phyloP scores from a whole-genome alignment of 2,888 invertebrate genomes.

The Oligia latruncula region DNA sequence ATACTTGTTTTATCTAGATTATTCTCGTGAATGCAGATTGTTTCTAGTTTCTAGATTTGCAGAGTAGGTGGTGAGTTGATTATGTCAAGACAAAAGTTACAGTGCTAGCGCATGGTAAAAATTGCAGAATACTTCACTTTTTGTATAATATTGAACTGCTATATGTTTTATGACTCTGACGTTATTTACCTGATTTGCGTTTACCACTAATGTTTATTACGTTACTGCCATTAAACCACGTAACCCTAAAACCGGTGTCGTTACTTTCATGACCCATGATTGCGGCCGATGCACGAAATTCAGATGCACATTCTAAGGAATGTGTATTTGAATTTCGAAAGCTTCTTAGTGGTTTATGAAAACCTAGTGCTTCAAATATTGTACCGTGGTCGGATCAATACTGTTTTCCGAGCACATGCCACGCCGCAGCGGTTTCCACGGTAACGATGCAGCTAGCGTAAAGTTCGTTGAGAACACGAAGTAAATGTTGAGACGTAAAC shows the following conservation, averaged over 20 bases:
- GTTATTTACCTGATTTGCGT: not conserved
- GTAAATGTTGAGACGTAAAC: not conserved
- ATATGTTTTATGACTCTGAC: not conserved
- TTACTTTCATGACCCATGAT: not conserved
- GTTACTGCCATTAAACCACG: not conserved
- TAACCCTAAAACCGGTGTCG: no score
- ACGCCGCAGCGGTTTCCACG: not conserved
- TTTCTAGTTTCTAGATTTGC: not conserved
- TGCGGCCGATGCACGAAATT: no score
- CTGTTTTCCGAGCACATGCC: not conserved
- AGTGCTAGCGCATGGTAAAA: not conserved
- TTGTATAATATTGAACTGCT: no score
- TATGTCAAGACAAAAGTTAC: not conserved
- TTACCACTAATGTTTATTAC: no score
- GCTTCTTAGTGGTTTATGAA: slow-evolving; percentile 6
- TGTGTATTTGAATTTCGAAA: no score
- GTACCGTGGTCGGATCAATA: slow-evolving; percentile 5
- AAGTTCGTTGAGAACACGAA: not conserved
- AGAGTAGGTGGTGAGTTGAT: not conserved
- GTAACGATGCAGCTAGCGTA: not conserved
- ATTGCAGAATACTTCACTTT: not conserved
- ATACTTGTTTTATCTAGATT: not conserved
- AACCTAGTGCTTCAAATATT: slow-evolving; percentile 17
- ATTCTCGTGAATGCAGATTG: not conserved
- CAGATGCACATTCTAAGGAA: no score